phyloP scores from a whole-genome alignment of 2,797 vertebrate genomes.

The Tangara arthus region DNA sequence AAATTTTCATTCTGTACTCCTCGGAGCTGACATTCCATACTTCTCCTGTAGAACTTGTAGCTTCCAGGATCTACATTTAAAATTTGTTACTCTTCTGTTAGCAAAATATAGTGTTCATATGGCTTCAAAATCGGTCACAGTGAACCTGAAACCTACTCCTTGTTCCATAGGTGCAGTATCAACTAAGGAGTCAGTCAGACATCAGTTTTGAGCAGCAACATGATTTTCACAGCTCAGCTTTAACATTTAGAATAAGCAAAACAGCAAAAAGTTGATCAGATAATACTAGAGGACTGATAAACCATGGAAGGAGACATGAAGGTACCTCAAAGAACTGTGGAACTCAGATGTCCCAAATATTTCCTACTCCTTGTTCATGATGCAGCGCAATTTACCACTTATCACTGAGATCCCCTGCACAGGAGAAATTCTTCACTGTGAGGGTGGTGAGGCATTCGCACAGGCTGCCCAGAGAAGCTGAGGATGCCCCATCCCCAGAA shows the following conservation, averaged over 20 bases:
- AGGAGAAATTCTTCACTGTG: not conserved
- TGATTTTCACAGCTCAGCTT: not conserved
- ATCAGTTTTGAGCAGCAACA: not conserved
- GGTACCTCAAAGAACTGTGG: not conserved
- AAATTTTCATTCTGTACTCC: constrained; percentile 15
- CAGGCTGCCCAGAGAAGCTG: not conserved
- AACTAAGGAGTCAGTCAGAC: not conserved
- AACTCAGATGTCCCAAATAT: not conserved
- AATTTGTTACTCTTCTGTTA: not conserved
- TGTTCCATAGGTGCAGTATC: not conserved
- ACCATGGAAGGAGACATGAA: not conserved
- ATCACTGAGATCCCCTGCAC: not conserved
- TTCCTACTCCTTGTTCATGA: not conserved
- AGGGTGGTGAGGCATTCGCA: not conserved
- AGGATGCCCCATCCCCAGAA: not conserved
- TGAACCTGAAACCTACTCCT: not conserved
- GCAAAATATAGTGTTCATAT: not conserved
- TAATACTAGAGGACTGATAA: not conserved
- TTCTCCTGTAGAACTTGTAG: constrained; percentile 28
- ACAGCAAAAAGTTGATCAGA: not conserved
- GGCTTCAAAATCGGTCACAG: not conserved
- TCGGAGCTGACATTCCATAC: constrained; percentile 37
- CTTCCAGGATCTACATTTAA: not conserved
- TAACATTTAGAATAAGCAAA: not conserved
- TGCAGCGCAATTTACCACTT: not conserved